Conservation (phyloP, 2,888 invertebrate species). For the Dolichopus griseipennis region DNA sequence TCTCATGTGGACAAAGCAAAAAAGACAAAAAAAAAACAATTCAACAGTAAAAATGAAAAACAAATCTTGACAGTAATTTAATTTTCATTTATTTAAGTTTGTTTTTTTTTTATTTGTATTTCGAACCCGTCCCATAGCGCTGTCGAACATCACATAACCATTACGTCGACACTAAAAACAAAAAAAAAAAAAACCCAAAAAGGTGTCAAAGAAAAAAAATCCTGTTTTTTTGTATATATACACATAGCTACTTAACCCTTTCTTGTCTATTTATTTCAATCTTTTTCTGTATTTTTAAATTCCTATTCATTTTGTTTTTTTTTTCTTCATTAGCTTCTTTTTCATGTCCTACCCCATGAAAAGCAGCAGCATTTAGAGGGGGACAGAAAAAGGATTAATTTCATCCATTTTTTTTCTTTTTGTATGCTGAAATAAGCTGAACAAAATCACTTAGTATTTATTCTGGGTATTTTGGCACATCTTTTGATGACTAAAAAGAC, state of each 20-base stretch:
- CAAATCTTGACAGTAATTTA: conserved; percentile 3
- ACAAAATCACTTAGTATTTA: neutral
- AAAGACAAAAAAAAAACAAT: neutral
- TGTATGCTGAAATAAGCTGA: neutral
- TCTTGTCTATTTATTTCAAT: neutral
- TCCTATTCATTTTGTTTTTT: neutral
- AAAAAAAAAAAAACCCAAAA: no score
- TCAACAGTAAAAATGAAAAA: neutral
- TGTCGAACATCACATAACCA: no score
- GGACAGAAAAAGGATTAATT: neutral
- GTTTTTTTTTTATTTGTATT: neutral
- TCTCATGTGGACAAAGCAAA: neutral
- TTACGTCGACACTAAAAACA: neutral
- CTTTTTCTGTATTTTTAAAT: no score
- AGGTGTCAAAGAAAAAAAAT: neutral
- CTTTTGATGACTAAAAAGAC: neutral
- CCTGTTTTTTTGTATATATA: neutral
- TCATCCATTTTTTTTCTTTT: neutral
- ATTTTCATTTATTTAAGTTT: neutral
- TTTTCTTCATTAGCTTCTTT: neutral
- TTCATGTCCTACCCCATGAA: neutral
- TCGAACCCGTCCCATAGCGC: neutral
- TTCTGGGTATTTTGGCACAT: conserved; percentile 6
- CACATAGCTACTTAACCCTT: neutral
- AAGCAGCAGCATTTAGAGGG: neutral